These are phyloP conservation scores for Diachrysia chrysitis DNA, from an alignment of 2,888 invertebrate species.

Conservation along the genomic window DNA sequence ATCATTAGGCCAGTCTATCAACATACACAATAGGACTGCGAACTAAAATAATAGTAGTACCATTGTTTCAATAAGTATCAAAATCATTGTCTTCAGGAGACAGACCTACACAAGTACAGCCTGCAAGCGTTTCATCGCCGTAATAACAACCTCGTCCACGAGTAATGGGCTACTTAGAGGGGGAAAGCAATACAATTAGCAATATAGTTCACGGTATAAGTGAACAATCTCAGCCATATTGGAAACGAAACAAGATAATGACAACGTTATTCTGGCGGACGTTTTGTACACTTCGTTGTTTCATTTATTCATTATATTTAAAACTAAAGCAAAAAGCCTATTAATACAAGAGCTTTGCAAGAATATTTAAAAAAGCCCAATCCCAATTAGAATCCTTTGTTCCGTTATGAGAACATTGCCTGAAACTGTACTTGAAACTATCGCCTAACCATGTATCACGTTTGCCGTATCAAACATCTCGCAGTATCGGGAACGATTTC, in stretches of 20 bases:
- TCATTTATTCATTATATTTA: conserved; percentile 3
- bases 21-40: not conserved
- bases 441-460: conserved; percentile 18
- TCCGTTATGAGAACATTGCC: not conserved
- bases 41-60: conserved; percentile 9
- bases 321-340: no score
- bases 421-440: conserved; percentile 12
- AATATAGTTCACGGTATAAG: conserved; percentile 47
- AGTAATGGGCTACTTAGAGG: conserved; percentile 57
- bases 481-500: conserved; percentile 50
- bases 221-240: conserved; percentile 34
- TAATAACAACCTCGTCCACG: conserved; percentile 60
- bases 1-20: no score
- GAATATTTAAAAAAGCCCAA: not conserved
- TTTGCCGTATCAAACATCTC: conserved; percentile 26
- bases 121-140: conserved; percentile 62
- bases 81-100: conserved; percentile 43
- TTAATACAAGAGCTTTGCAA: no score
- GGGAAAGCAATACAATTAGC: conserved; percentile 65
- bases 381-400: not conserved
- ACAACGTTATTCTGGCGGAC: conserved; percentile 10
- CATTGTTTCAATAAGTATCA: conserved; percentile 46
- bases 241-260: conserved; percentile 28
- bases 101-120: conserved; percentile 52
- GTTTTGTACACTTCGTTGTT: conserved; percentile 6